Base-by-base conservation (phyloP, 1,140 invertebrate genomes). In the Metaphire vulgaris region DNA sequence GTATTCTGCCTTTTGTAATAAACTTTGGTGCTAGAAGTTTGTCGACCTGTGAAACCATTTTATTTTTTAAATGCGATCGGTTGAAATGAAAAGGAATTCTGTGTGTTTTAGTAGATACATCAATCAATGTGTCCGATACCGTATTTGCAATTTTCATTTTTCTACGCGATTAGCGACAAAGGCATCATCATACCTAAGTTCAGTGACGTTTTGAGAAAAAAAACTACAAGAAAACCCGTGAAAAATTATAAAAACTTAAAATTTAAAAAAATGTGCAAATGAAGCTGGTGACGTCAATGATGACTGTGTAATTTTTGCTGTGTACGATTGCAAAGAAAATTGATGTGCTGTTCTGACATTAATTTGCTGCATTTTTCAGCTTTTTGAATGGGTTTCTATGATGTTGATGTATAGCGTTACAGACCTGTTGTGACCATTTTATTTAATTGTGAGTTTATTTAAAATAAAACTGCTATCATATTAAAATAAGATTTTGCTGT, bases 391-490 rank as follows among this genome's bases (percentile, higher is more conserved):
- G 16, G 69, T 30, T 1, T 33, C 16, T 0, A 14, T 72, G n/a
- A n/a, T n/a, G n/a, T n/a, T n/a, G n/a, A n/a, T n/a, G n/a, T n/a
- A n/a, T n/a, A n/a, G n/a, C n/a, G n/a, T n/a, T n/a, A n/a, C n/a
- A n/a, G n/a, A n/a, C n/a, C n/a, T 34, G 21, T 26, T n/a, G 29
- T n/a, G 30, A 30, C 29, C 28, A 26, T 30, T 26, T 72, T 33
- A 71, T 32, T 31, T 29, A 33, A 78, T 64, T 1, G 26, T 78
- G 71, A n/a, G 41, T 33, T 21, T 41, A 41, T 28, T 30, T n/a
- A n/a, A n/a, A n/a, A n/a, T n/a, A n/a, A n/a, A n/a, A n/a, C n/a
- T n/a, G n/a, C n/a, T n/a, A n/a, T n/a, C n/a, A n/a, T n/a, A n/a
- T n/a, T n/a, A n/a, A n/a, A n/a, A n/a, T n/a, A n/a, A n/a, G n/a